These are phyloP conservation scores for Cyclina sinensis DNA, from an alignment of 1,140 invertebrate genomes.

Conservation along the genomic window DNA sequence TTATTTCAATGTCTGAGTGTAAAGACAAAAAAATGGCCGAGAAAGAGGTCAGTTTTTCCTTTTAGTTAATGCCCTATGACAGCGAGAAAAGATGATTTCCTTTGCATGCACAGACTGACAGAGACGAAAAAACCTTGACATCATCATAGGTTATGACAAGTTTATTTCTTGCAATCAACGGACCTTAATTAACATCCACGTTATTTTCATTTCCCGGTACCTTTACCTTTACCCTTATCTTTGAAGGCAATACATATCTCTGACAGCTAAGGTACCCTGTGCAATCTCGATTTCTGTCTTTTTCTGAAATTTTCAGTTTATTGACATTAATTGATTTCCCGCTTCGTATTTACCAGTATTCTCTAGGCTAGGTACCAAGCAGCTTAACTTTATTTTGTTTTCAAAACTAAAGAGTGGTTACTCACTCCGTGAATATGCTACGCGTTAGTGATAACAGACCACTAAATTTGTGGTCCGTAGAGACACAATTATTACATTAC, in stretches of 20 bases:
- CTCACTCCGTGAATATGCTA: background rate
- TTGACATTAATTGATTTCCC: constrained; percentile 14
- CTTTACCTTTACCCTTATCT: too few species aligned
- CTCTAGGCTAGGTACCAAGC: background rate
- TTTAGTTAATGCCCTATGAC: too few species aligned
- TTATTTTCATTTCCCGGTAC: background rate
- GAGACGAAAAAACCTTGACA: too few species aligned
- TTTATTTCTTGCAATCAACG: too few species aligned
- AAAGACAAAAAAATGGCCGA: too few species aligned
- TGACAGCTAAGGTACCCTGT: background rate
- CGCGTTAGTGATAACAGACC: background rate
- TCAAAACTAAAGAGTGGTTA: background rate
- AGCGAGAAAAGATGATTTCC: too few species aligned
- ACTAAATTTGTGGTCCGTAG: background rate
- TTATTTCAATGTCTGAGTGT: too few species aligned
- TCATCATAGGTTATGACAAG: too few species aligned
- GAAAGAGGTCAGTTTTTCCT: too few species aligned
- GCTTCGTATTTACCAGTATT: background rate
- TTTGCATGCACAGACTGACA: too few species aligned
- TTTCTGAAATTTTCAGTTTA: background rate
- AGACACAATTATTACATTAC: too few species aligned
- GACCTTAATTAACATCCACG: background rate
- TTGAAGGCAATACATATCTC: too few species aligned
- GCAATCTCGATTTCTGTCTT: background rate
- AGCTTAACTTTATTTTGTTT: background rate